phyloP scores from a whole-genome alignment of 2,113 vertebrate genomes.

The Tachysurus vachellii region DNA sequence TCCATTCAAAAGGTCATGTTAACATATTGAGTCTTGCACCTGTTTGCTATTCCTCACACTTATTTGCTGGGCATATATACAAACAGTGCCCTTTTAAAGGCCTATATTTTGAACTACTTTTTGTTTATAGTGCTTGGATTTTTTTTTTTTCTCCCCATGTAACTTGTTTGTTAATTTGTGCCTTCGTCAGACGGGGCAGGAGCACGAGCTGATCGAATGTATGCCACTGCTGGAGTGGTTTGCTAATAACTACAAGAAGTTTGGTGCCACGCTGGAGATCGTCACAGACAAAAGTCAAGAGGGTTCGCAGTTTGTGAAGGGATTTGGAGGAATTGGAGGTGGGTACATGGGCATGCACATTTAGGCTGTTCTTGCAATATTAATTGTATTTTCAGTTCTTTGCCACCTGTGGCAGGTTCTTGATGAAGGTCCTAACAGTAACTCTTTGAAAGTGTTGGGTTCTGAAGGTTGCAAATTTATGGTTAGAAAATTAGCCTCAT shows the following conservation, averaged over 20 bases:
- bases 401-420: neutral
- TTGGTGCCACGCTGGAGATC: slow-evolving; percentile 98
- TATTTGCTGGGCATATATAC: no score
- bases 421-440: neutral
- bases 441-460: neutral
- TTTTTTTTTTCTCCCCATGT: neutral
- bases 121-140: neutral
- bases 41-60: neutral
- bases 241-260: slow-evolving; percentile 99
- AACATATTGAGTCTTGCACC: neutral
- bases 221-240: slow-evolving; percentile 99
- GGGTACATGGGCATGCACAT: slow-evolving; percentile 53
- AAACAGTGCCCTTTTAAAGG: neutral
- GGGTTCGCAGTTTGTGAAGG: slow-evolving; percentile 99
- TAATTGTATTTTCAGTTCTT: neutral
- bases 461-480: neutral
- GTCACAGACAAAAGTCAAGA: slow-evolving; percentile 99
- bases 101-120: neutral
- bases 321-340: slow-evolving; percentile 99
- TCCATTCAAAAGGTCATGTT: slow-evolving; percentile 8
- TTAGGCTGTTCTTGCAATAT: neutral
- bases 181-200: slow-evolving; percentile 86
- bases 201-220: slow-evolving; percentile 97
- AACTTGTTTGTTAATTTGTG: neutral
- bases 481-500: neutral